A percentile compares a stretch with the other conserved stretches of the same genome.
phyloP scores from a whole-genome alignment of 2,113 vertebrate species.

The Neotragus pygmaeus region DNA sequence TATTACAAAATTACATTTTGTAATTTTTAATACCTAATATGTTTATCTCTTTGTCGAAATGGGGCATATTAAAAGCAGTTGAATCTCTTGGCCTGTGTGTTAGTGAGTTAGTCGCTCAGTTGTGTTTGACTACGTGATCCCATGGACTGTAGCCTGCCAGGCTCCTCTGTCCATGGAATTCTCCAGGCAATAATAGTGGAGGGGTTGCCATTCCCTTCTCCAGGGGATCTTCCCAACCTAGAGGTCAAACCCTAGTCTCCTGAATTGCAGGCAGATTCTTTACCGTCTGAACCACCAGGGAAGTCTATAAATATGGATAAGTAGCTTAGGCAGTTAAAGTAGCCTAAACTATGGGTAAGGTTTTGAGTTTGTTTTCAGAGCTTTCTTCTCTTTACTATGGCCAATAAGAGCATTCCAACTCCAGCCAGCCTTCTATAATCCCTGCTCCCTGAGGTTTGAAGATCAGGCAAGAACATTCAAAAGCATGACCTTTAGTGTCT shows the following conservation, averaged over 20 bases:
- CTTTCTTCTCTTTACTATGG: background rate
- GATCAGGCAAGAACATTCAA: background rate
- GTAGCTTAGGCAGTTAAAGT: background rate
- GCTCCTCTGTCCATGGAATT: background rate
- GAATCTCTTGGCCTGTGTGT: background rate
- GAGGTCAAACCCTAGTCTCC: background rate
- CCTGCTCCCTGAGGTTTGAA: background rate
- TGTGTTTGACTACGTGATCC: background rate
- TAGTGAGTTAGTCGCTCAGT: background rate
- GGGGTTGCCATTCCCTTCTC: background rate
- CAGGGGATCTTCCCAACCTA: background rate
- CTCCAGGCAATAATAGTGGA: background rate
- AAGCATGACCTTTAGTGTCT: background rate
- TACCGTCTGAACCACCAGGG: background rate
- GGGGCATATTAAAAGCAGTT: conserved; percentile 17
- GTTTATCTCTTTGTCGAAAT: background rate
- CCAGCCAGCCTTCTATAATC: background rate
- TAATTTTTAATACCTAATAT: background rate
- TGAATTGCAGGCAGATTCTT: background rate
- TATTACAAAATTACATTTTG: background rate
- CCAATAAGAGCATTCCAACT: background rate
- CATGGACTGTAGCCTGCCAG: background rate
- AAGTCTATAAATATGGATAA: background rate
- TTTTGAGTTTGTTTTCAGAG: background rate
- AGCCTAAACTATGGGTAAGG: background rate